Evolutionary conservation across 2,797 vertebrate genomes (phyloP).

Genomic region (Xenentodon cancila): DNA sequence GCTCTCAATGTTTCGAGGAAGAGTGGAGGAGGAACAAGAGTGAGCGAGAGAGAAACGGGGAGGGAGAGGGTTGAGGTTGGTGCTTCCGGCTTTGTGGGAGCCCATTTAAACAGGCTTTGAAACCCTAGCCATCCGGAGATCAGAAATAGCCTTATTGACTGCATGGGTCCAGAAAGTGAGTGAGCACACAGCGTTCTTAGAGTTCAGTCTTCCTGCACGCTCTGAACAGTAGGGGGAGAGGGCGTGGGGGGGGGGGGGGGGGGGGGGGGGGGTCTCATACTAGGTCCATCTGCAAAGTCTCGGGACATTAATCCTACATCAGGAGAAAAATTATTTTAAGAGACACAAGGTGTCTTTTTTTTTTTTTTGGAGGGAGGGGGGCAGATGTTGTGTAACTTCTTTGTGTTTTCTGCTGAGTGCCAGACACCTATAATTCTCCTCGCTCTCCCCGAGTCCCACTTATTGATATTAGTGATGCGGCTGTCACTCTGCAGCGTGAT

Average conservation of each 20-base stretch:
- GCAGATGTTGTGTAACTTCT: conserved; percentile 36
- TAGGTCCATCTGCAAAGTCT: conserved; percentile 52
- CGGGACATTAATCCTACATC: conserved; percentile 70
- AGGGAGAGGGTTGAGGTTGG: conserved; percentile 73
- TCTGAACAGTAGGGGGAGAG: conserved; percentile 35
- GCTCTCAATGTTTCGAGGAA: conserved; percentile 79
- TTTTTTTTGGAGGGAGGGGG: conserved; percentile 5
- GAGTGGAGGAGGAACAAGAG: conserved; percentile 54
- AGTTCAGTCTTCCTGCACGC: conserved; percentile 61
- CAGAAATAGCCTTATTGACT: conserved; percentile 84
- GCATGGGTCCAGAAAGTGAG: conserved; percentile 76
- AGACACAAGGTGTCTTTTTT: conserved; percentile 23
- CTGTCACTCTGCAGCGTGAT: conserved; percentile 64
- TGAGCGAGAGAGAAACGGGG: conserved; percentile 49
- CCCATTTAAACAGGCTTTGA: conserved; percentile 84
- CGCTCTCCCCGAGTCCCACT: conserved; percentile 49
- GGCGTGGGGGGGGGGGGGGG: conserved; percentile 20
- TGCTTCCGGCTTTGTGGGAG: conserved; percentile 81
- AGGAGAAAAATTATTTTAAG: conserved; percentile 55
- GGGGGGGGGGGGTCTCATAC: conserved; percentile 31
- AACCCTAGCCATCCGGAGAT: conserved; percentile 85
- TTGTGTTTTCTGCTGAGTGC: conserved; percentile 16
- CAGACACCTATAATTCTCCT: conserved; percentile 35
- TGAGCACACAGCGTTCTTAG: conserved; percentile 72
- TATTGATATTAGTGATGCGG: conserved; percentile 66